These are phyloP conservation scores for Lucifuga dentata DNA, from an alignment of 2,113 vertebrate genomes.

Conservation along the genomic window DNA sequence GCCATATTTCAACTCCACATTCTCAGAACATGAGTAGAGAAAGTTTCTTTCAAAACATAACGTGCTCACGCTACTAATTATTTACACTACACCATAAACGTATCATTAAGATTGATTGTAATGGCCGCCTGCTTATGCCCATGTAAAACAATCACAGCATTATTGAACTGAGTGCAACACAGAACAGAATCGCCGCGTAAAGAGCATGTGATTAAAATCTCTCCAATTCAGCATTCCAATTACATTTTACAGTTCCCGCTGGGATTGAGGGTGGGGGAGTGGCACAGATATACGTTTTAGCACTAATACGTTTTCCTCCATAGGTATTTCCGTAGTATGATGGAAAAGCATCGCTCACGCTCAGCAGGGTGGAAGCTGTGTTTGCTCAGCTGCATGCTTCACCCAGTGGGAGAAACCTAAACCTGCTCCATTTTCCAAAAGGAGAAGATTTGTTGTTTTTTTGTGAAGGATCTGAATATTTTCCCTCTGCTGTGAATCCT, in stretches of 20 bases:
- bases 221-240: background rate
- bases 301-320: conserved; percentile 31
- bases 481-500: conserved; percentile 8
- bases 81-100: conserved; percentile 13
- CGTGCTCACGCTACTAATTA: conserved; percentile 9
- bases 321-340: conserved; percentile 59
- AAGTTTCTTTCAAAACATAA: conserved; percentile 21
- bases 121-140: background rate
- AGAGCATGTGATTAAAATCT: too few species aligned
- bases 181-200: background rate
- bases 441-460: conserved; percentile 7
- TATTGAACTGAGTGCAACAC: background rate
- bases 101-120: background rate
- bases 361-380: conserved; percentile 37
- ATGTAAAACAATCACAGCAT: background rate
- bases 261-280: conserved; percentile 5
- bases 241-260: background rate
- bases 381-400: conserved; percentile 71
- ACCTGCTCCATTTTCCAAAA: conserved; percentile 21
- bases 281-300: conserved; percentile 10
- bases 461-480: conserved; percentile 39
- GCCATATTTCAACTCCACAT: conserved; percentile 19
- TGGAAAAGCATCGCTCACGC: conserved; percentile 46
- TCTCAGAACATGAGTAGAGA: conserved; percentile 2
- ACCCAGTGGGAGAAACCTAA: conserved; percentile 31